A percentile compares a stretch with the other conserved stretches of the same genome.
Conservation (phyloP, 1,140 invertebrate genomes). For the Cryptotermes secundus region DNA sequence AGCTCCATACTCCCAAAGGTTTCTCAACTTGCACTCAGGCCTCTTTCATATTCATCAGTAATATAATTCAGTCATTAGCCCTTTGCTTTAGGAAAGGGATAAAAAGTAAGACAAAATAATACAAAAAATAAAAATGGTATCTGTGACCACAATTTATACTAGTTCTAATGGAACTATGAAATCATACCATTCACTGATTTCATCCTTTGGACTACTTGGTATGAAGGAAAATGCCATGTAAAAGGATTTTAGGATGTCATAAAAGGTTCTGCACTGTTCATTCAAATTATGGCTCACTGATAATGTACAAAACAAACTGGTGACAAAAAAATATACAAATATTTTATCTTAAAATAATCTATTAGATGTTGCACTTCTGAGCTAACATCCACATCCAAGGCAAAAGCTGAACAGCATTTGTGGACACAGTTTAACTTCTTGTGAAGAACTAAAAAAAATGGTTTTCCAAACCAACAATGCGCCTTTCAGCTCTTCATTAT, state of each 20-base stretch:
- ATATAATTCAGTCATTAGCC: neutral
- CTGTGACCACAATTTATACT: neutral
- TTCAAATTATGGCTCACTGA: neutral
- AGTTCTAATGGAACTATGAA: neutral
- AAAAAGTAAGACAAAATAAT: neutral
- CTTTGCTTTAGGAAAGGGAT: neutral
- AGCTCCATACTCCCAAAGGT: neutral
- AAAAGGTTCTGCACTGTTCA: neutral
- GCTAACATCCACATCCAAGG: neutral
- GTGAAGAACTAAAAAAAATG: neutral
- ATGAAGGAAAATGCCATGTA: neutral
- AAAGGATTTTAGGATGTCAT: neutral
- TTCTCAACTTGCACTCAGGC: neutral
- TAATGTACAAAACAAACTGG: no score
- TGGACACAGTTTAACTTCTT: neutral
- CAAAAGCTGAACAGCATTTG: neutral
- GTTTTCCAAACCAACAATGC: neutral
- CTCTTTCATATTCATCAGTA: neutral
- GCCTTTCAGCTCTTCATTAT: neutral
- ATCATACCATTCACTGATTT: neutral
- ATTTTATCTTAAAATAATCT: no score
- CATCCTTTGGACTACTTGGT: neutral
- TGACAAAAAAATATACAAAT: no score
- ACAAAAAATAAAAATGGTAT: neutral
- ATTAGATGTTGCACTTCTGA: neutral